Base-by-base conservation (phyloP, 2,888 invertebrate genomes). In the Clostera curtula region DNA sequence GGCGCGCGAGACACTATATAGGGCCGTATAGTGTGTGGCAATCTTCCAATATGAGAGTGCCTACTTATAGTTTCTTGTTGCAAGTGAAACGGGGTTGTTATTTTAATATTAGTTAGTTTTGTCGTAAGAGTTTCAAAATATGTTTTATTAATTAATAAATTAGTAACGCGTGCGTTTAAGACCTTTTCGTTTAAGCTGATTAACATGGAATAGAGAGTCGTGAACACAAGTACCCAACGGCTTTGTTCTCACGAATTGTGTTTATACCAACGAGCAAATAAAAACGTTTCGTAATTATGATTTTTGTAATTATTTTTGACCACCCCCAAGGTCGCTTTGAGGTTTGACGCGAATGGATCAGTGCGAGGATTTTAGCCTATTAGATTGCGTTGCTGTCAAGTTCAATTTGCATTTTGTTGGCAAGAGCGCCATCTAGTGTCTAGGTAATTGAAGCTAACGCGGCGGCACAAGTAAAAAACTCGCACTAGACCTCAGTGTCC, bases 241-340 rank as follows among this genome's bases (percentile, higher is more conserved):
- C 82, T 82, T 80, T 64, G 79, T 80, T 75, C 70, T 69, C 67
- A 67, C 52, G 71, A 76, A 76, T 82, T 82, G 79, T 80, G 77
- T 82, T 77, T 79, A 75, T 79, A 79, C 74, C 73, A 69, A 75
- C 75, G 70, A 79, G 72, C 75, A 77, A 83, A 82, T 80, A 83
- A 83, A 80, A 72, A 71, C 66, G 73, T 79, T 83, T 82, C 74
- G 64, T 79, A 79, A 64, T n/a, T 72, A 80, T 75, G 82, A 76
- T 83, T 83, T 82, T 83, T 82, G 82, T 79, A 80, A 82, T 83
- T 83, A 80, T 82, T 83, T 82, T 79, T 79, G 75, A 71, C 62
- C 60, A 66, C 63, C 71, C 66, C 43, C 58, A 51, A 49, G 41
- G 45, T 40, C 62, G 63, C 59, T 76, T 77, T 74, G 79, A 73